Base-by-base conservation (phyloP, 2,888 invertebrate species). In the Xanthorhoe spadicearia region DNA sequence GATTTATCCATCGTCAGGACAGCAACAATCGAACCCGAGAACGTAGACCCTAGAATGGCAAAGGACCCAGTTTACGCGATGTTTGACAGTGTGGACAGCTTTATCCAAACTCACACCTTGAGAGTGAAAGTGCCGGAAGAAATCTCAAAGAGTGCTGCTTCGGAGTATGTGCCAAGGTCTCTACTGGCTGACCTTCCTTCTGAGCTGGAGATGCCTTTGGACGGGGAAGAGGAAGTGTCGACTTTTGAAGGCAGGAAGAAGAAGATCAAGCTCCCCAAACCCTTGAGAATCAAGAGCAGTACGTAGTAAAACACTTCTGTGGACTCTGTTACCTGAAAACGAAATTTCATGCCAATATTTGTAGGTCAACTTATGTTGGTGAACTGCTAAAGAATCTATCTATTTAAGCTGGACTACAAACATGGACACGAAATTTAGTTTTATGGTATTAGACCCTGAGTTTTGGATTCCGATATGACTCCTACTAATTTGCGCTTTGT, bases 21-120 rank as follows among this genome's bases (percentile, higher is more conserved):
- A 53, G 93, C 89, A 52, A 89, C 84, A 55, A 83, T 94, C 0
- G 90, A 92, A 71, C 87, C 86, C 13, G 86, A 85, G 63, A 83
- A 76, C 63, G 84, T 85, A 13, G 89, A 91, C 73, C 92, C 89
- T 4, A 94, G 94, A 78, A 89, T 89, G 86, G 91, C 92, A 53
- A 94, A 89, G 77, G 95, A 94, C 63, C 89, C 94, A 13, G 88
- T 91, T 55, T 87, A 94, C 71, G 94, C 94, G 72, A 94, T 97
- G 79, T 94, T 97, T 72, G 96, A 97, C 76, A 94, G 94, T 82
- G 94, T 97, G 70, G 97, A 97, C 77, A 87, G 94, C 61, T 97
- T 97, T 83, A 87, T 97, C 62, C 95, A 96, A 77, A 95, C 95
- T 23, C 97, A 97, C 85, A 94, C 95, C n/a, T 85, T 97, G 49